Base-by-base conservation (phyloP, 2,113 vertebrate genomes). In the Elgaria multicarinata region DNA sequence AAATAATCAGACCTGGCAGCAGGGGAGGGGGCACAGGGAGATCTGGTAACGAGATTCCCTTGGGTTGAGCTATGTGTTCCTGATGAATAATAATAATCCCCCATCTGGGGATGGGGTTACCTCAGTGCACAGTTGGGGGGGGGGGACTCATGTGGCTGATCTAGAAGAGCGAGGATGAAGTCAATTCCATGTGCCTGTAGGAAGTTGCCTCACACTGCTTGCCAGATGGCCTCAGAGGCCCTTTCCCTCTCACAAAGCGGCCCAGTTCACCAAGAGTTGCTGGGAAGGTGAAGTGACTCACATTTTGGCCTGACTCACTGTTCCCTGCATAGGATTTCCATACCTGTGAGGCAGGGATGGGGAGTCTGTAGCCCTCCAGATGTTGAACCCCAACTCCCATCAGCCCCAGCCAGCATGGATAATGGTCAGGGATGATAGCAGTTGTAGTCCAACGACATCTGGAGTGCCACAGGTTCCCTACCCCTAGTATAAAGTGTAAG, bases 21-120 rank as follows among this genome's bases (percentile, higher is more conserved):
- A 53, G 53, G 39, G 26, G 50, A 64, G 8, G 31, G 36, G 46
- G 66, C 13, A 36, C 67, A 36, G 31, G 33, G 22, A 42, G 79
- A 55, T 16, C 46, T 71, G 55, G 24, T 83, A 88, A 83, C 67
- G 36, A 83, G 80, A 83, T 89, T 76, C 39, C 71, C 42, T 50
- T 66, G 71, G 44, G 87, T 22, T 76, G 80, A 76, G 9, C 18
- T 5, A 66, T 89, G 81, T 67, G 72, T 33, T 67, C 44, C 62
- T 76, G 42, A 84, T 83, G 71, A 75, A 83, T 77, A 64, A 39
- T 62, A 80, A 88, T 67, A 84, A 76, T 89, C 88, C n/a, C 26
- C 16, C 71, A 77, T 67, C 55, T 50, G 79, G 79, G 62, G n/a
- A 66, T 67, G 74, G 44, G 44, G 64, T 84, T 84, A 89, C 58